phyloP scores from a whole-genome alignment of 2,888 invertebrate genomes.

The Ellobium chinense region DNA sequence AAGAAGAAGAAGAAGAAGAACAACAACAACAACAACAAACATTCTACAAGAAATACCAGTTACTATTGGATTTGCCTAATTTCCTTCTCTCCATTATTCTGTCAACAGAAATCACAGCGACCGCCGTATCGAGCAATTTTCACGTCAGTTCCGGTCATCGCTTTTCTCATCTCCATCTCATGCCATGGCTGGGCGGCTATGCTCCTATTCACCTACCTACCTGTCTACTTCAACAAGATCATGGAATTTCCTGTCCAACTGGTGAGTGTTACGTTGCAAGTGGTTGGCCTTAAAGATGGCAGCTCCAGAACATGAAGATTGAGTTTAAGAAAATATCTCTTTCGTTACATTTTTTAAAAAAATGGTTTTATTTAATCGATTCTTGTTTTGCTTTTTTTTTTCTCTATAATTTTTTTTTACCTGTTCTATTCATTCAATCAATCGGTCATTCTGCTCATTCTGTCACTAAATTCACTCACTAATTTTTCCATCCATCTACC shows the following conservation, averaged over 20 bases:
- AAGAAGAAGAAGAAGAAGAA: background rate
- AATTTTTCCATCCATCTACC: too few relatives aligned
- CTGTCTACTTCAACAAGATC: background rate
- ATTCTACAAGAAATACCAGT: background rate
- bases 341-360: too few relatives aligned
- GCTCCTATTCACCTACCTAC: slow-evolving; percentile 14
- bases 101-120: background rate
- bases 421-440: too few relatives aligned
- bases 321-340: too few relatives aligned
- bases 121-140: slow-evolving; percentile 20
- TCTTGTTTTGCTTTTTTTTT: too few relatives aligned
- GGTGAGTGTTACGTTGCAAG: too few relatives aligned
- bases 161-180: background rate
- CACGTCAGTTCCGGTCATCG: slow-evolving; percentile 12
- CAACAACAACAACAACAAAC: background rate
- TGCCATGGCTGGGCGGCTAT: background rate
- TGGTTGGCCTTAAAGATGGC: too few relatives aligned
- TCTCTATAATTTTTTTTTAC: too few relatives aligned
- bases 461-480: too few relatives aligned
- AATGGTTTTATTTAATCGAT: too few relatives aligned
- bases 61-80: background rate
- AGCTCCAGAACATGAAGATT: too few relatives aligned
- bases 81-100: background rate
- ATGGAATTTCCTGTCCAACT: background rate
- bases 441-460: too few relatives aligned